phyloP scores from a whole-genome alignment of 2,888 invertebrate species.

The Amaurobius ferox region DNA sequence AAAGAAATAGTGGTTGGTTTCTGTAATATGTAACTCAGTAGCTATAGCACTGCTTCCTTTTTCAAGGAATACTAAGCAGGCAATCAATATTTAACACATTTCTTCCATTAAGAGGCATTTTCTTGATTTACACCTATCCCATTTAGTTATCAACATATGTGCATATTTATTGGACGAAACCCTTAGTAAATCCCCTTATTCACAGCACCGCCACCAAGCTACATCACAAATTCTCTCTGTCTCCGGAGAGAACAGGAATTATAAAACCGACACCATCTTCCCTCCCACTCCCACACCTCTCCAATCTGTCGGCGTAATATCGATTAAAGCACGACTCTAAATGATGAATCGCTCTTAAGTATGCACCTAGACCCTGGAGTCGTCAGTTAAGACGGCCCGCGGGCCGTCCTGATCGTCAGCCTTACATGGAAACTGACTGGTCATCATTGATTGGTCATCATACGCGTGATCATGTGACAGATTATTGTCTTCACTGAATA shows the following conservation, averaged over 20 bases:
- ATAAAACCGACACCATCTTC: constrained; percentile 39
- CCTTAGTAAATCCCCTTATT: not conserved
- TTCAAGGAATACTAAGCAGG: not conserved
- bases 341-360: constrained; percentile 72
- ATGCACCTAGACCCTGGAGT: constrained; percentile 64
- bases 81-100: constrained; percentile 6
- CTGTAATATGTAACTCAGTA: too few species aligned
- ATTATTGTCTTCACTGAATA: not conserved
- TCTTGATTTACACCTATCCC: not conserved
- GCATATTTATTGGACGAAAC: constrained; percentile 1
- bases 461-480: constrained; percentile 2
- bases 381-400: constrained; percentile 60
- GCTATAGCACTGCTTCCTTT: too few species aligned
- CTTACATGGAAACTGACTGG: not conserved
- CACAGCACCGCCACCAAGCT: not conserved
- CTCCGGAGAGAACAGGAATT: constrained; percentile 30
- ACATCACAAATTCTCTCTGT: constrained; percentile 11
- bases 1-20: too few species aligned
- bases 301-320: constrained; percentile 62
- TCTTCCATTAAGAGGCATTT: constrained; percentile 6
- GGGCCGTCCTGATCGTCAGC: not conserved
- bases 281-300: constrained; percentile 3
- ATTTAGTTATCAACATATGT: constrained; percentile 10
- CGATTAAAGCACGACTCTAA: constrained; percentile 65
- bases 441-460: constrained; percentile 16